phyloP scores from a whole-genome alignment of 2,888 invertebrate species.

The Synergus japonicus region DNA sequence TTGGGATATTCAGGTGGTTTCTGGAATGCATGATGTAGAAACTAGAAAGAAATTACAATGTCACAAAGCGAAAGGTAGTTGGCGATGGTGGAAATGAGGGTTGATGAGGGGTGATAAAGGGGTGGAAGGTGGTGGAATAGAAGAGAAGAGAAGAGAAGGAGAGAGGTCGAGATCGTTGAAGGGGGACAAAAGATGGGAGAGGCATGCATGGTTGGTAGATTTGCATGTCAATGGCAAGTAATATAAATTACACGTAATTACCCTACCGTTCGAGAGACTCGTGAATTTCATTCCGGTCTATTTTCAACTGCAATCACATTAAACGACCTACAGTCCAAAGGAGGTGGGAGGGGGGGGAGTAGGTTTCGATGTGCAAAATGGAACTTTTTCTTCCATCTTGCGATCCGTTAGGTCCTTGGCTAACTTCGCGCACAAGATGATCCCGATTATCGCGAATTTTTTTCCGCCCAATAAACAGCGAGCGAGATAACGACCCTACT shows the following conservation, averaged over 20 bases:
- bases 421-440: slow-evolving; percentile 44
- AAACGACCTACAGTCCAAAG: slow-evolving; percentile 55
- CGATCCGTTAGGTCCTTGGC: slow-evolving; percentile 9
- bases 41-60: slow-evolving; percentile 35
- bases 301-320: slow-evolving; percentile 65
- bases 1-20: background rate
- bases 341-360: slow-evolving; percentile 44
- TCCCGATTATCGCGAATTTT: slow-evolving; percentile 54
- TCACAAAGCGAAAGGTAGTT: slow-evolving; percentile 31
- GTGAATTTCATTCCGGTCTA: slow-evolving; percentile 72
- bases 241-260: slow-evolving; percentile 77
- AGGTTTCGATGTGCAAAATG: background rate
- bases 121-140: slow-evolving; percentile 12
- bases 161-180: slow-evolving; percentile 17
- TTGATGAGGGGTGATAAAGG: slow-evolving; percentile 4
- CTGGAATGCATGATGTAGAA: slow-evolving; percentile 24
- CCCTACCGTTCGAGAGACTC: slow-evolving; percentile 69
- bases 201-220: slow-evolving; percentile 67
- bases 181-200: slow-evolving; percentile 49
- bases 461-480: slow-evolving; percentile 62
- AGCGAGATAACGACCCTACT: slow-evolving; percentile 61
- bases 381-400: slow-evolving; percentile 8
- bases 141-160: background rate
- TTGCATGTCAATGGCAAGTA: slow-evolving; percentile 76
- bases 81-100: slow-evolving; percentile 31